Evolutionary conservation across 2,113 vertebrate species (phyloP).

Genomic region (Peromyscus polionotus): DNA sequence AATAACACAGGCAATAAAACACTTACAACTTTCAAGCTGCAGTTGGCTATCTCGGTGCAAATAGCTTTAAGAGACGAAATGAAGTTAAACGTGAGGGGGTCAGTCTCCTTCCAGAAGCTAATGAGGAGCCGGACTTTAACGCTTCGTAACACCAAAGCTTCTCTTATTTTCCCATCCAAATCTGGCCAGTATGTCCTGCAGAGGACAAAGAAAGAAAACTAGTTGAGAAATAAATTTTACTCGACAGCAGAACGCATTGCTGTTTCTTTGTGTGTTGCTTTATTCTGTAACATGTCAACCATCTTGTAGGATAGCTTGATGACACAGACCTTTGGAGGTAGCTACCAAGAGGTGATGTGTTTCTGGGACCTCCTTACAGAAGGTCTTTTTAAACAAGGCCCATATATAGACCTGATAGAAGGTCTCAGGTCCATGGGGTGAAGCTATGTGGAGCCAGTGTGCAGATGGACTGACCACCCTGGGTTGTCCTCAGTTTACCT

Average conservation of each 20-base stretch:
- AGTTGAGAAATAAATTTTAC: neutral
- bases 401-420: neutral
- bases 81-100: slow-evolving; percentile 96
- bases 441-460: neutral
- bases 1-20: slow-evolving; percentile 13
- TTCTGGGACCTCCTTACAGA: neutral
- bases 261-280: neutral
- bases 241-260: neutral
- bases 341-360: neutral
- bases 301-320: neutral
- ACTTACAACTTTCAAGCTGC: slow-evolving; percentile 97
- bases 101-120: slow-evolving; percentile 95
- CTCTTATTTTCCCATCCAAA: slow-evolving; percentile 94
- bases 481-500: fast-evolving
- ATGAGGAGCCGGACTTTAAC: slow-evolving; percentile 95
- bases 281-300: neutral
- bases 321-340: neutral
- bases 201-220: slow-evolving; percentile 44
- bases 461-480: neutral
- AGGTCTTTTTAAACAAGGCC: neutral
- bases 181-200: slow-evolving; percentile 94
- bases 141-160: slow-evolving; percentile 93
- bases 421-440: too few relatives aligned
- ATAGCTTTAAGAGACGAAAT: slow-evolving; percentile 96
- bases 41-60: slow-evolving; percentile 94